Evolutionary conservation across 2,113 vertebrate species (phyloP).

Genomic region (Caracal caracal): DNA sequence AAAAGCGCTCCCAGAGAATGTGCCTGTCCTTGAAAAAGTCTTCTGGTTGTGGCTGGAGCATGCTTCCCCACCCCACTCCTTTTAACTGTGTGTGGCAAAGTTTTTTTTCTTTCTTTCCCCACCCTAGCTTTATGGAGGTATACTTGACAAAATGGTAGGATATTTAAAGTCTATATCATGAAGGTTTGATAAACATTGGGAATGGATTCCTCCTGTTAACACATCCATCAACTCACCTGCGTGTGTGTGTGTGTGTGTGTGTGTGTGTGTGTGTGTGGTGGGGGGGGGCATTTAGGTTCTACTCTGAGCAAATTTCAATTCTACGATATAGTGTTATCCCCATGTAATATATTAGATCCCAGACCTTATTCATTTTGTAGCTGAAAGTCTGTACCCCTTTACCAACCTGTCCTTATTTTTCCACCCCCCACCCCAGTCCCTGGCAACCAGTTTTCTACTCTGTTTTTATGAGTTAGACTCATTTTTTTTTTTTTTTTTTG

Average conservation of each 20-base stretch:
- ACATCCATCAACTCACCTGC: not conserved
- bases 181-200: not conserved
- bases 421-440: too few relatives aligned
- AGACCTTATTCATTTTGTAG: not conserved
- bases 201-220: not conserved
- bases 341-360: not conserved
- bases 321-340: not conserved
- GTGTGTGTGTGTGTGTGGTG: not conserved
- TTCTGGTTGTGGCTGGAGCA: not conserved
- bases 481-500: not conserved
- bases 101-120: fast-evolving
- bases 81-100: not conserved
- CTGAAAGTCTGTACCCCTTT: not conserved
- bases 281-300: not conserved
- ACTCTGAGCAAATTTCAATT: not conserved
- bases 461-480: not conserved
- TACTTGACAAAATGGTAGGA: not conserved
- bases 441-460: not conserved
- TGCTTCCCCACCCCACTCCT: not conserved
- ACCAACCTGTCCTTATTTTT: not conserved
- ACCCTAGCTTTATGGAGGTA: not conserved
- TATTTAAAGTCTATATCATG: not conserved
- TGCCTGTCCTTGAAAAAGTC: not conserved
- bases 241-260: not conserved
- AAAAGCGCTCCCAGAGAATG: not conserved